phyloP scores from a whole-genome alignment of 2,888 invertebrate species.

The Tanypteryx hageni region DNA sequence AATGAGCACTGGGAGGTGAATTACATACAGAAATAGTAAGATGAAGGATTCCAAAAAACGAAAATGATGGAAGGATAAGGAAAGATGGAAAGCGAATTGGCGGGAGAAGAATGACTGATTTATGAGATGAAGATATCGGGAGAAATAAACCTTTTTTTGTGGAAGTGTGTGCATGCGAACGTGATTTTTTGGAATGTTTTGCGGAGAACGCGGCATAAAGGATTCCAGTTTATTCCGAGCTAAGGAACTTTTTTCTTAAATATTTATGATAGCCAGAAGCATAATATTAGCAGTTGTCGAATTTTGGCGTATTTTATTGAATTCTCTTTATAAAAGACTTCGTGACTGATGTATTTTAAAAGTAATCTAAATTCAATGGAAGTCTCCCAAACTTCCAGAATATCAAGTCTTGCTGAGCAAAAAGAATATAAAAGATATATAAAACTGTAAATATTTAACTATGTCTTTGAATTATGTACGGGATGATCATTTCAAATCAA shows the following conservation, averaged over 20 bases:
- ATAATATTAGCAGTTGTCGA: background rate
- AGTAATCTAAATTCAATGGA: too few species aligned
- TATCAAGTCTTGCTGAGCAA: too few species aligned
- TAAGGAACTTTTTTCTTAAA: background rate
- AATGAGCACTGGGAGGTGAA: slow-evolving; percentile 15
- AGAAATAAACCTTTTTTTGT: background rate
- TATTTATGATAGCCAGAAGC: background rate
- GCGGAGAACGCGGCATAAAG: background rate
- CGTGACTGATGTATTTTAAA: too few species aligned
- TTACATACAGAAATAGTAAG: background rate
- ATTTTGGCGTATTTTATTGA: too few species aligned
- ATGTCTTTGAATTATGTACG: too few species aligned
- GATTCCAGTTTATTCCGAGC: background rate
- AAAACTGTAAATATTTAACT: too few species aligned
- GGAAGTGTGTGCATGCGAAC: background rate
- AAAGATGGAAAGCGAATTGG: background rate
- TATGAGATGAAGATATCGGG: background rate
- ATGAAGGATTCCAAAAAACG: background rate
- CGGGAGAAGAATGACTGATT: slow-evolving; percentile 35
- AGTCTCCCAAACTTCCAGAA: too few species aligned
- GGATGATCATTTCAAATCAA: too few species aligned
- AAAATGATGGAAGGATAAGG: background rate
- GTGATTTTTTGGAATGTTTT: background rate
- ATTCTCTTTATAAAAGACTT: too few species aligned
- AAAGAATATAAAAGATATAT: too few species aligned